Percentiles rank a stretch among this genome's conserved stretches.
Conservation (phyloP, 2,797 vertebrate genomes). For the Protonibea diacanthus region DNA sequence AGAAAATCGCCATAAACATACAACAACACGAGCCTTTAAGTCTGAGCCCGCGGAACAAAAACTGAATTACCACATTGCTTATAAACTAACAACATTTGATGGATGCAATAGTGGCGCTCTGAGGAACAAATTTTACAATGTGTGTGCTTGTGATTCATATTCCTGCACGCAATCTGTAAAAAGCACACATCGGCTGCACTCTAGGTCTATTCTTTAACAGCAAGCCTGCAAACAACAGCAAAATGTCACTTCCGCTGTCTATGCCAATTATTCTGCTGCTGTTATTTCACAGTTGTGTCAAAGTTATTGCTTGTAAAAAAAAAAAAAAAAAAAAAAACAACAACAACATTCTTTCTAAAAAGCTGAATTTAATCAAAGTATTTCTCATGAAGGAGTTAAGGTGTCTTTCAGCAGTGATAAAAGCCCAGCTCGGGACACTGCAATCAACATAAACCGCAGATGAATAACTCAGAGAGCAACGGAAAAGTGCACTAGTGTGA, state of each 20-base stretch:
- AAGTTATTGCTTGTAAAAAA: conserved; percentile 11
- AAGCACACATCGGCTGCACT: conserved; percentile 15
- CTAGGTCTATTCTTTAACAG: conserved; percentile 28
- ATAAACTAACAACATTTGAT: conserved; percentile 17
- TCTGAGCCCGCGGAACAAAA: conserved; percentile 21
- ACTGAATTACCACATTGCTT: conserved; percentile 12
- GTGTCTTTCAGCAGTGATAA: neutral
- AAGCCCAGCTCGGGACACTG: neutral
- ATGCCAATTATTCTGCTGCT: conserved; percentile 21
- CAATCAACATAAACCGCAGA: conserved; percentile 5
- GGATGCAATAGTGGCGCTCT: neutral
- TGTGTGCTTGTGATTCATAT: conserved; percentile 29
- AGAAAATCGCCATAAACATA: conserved; percentile 7
- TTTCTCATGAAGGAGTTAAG: neutral
- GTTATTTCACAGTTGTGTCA: conserved; percentile 2
- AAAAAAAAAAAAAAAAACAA: no score
- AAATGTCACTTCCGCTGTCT: conserved; percentile 37
- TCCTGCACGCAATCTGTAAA: conserved; percentile 38
- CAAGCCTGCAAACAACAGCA: conserved; percentile 31
- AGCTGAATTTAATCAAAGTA: neutral
- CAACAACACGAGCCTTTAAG: conserved; percentile 2
- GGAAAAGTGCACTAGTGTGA: neutral
- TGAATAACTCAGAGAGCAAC: conserved; percentile 9
- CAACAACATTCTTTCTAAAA: neutral
- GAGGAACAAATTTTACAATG: conserved; percentile 9